A percentile compares a stretch with the other conserved stretches of the same genome.
Conservation (phyloP, 2,888 invertebrate species). For the Chrysopilus asiliformis region DNA sequence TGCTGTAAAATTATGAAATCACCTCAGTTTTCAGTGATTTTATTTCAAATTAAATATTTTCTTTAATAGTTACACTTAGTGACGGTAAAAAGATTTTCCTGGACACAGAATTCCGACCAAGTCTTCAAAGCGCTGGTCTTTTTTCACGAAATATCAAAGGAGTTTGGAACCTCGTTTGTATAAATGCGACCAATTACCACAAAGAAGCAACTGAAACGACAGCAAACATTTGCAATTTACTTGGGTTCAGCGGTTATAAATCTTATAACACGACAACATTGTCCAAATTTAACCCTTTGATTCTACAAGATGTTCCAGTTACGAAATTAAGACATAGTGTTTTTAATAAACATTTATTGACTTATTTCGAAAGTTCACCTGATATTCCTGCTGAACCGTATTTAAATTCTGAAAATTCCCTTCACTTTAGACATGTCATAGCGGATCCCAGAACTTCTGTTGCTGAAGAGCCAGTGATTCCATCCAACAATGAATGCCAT, state of each 20-base stretch:
- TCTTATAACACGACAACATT: slow-evolving; percentile 24
- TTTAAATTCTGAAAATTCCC: no score
- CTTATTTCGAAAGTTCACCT: no score
- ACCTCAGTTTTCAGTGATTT: neutral
- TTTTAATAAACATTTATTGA: no score
- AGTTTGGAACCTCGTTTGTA: slow-evolving; percentile 53
- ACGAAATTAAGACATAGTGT: no score
- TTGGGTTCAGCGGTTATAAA: slow-evolving; percentile 44
- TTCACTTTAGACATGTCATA: no score
- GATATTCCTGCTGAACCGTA: no score
- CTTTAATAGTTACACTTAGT: slow-evolving; percentile 49
- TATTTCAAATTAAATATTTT: neutral
- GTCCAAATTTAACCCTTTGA: neutral
- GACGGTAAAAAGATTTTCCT: slow-evolving; percentile 46
- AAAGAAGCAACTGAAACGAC: slow-evolving; percentile 33
- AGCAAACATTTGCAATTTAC: slow-evolving; percentile 46
- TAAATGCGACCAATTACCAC: slow-evolving; percentile 29
- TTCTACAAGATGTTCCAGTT: neutral
- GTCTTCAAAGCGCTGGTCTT: slow-evolving; percentile 45
- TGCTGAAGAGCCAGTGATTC: no score
- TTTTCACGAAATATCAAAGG: slow-evolving; percentile 47
- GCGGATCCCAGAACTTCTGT: no score
- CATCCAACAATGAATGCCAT: slow-evolving; percentile 21
- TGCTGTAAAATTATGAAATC: slow-evolving; percentile 49
- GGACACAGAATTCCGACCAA: slow-evolving; percentile 48